Evolutionary conservation across 2,113 vertebrate species (phyloP).

Genomic region (Carassius auratus): DNA sequence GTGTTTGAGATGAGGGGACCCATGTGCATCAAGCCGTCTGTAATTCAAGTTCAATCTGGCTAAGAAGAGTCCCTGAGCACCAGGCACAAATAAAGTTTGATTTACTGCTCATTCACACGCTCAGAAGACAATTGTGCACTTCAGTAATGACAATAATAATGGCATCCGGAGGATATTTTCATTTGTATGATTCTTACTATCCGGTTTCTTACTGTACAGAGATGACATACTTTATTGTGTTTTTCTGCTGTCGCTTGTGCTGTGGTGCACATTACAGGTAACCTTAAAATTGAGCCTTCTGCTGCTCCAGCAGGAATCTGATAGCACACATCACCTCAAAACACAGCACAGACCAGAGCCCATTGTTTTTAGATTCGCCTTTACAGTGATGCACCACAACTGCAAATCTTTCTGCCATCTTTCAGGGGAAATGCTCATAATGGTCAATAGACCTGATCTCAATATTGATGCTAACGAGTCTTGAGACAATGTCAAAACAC

Average conservation of each 20-base stretch:
- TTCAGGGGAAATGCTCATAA: not conserved
- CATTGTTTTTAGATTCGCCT: not conserved
- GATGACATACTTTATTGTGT: not conserved
- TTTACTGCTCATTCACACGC: not conserved
- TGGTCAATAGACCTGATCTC: not conserved
- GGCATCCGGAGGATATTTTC: not conserved
- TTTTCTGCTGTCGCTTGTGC: not conserved
- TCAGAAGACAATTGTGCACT: not conserved
- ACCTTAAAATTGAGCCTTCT: not conserved
- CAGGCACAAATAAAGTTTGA: constrained; percentile 21
- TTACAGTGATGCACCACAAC: not conserved
- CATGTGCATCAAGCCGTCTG: constrained; percentile 53
- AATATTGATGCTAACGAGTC: not conserved
- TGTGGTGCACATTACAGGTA: constrained; percentile 14
- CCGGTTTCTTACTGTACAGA: not conserved
- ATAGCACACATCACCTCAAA: not conserved
- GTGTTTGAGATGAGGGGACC: constrained; percentile 29
- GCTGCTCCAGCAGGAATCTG: constrained; percentile 1
- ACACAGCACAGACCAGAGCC: not conserved
- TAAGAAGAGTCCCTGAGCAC: constrained; percentile 22
- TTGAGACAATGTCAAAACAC: not conserved
- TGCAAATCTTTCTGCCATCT: not conserved
- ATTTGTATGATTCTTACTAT: not conserved
- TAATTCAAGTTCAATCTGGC: constrained; percentile 50
- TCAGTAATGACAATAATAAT: not conserved